These are phyloP conservation scores for Etheostoma cragini DNA, from an alignment of 2,113 vertebrate species.

Conservation along the genomic window DNA sequence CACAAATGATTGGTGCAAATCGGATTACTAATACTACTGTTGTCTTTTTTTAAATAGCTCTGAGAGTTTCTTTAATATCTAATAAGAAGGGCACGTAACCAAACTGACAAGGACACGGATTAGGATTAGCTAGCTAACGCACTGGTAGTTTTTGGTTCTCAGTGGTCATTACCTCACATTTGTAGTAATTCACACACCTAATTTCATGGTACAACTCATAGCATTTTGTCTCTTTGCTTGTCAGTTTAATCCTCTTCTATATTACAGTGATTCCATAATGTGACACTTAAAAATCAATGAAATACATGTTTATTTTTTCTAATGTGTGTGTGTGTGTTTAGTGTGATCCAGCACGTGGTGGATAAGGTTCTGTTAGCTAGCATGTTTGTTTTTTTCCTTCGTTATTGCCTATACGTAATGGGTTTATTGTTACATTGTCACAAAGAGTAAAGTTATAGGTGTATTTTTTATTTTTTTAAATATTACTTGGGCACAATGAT, in stretches of 20 bases:
- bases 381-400: not conserved
- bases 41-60: not conserved
- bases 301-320: not conserved
- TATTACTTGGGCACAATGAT: not conserved
- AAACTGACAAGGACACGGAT: slow-evolving; percentile 14
- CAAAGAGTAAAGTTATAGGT: not conserved
- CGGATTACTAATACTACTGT: not conserved
- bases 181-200: not conserved
- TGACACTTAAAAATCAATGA: not conserved
- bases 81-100: slow-evolving; percentile 20
- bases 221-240: not conserved
- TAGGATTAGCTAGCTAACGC: slow-evolving; percentile 15
- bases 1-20: not conserved
- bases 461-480: not conserved
- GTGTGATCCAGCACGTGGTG: not conserved
- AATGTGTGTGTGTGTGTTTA: not conserved
- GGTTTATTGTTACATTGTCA: not conserved
- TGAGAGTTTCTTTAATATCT: not conserved
- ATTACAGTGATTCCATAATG: not conserved
- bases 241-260: not conserved
- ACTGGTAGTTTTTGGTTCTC: not conserved
- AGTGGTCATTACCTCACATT: not conserved
- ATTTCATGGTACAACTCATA: not conserved
- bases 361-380: not conserved
- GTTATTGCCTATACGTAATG: not conserved